These are phyloP conservation scores for Callopanchax toddi DNA, from an alignment of 2,113 vertebrate species.

Conservation along the genomic window DNA sequence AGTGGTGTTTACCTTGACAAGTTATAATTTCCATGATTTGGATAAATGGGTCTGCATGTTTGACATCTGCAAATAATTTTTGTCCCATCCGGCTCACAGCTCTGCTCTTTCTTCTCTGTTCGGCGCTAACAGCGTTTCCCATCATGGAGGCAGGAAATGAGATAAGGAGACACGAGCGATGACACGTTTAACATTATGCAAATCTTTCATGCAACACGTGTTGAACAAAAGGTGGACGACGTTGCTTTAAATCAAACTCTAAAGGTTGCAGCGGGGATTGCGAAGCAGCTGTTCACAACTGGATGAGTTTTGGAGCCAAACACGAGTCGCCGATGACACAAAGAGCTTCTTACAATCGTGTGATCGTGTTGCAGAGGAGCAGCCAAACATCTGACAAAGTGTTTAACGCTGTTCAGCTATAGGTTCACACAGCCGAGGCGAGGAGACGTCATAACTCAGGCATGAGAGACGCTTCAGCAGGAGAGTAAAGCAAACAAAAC, in stretches of 20 bases:
- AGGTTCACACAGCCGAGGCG: slow-evolving; percentile 18
- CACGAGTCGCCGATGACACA: slow-evolving; percentile 13
- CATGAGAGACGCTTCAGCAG: neutral
- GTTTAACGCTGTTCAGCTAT: slow-evolving; percentile 18
- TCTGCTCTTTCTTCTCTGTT: slow-evolving; percentile 7
- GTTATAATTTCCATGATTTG: slow-evolving; percentile 72
- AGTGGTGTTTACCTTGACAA: slow-evolving; percentile 63
- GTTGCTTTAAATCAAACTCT: slow-evolving; percentile 14
- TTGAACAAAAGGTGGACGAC: neutral
- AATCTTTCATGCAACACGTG: neutral
- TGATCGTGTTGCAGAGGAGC: slow-evolving; percentile 21
- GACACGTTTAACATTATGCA: slow-evolving; percentile 1
- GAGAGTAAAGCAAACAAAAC: too few species aligned
- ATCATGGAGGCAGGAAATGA: too few species aligned
- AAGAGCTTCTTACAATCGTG: neutral
- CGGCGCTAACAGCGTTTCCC: slow-evolving; percentile 14
- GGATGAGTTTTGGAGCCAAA: neutral
- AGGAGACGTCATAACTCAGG: too few species aligned
- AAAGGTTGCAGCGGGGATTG: neutral
- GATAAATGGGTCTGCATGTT: slow-evolving; percentile 46
- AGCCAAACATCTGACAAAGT: slow-evolving; percentile 33
- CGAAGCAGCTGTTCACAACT: slow-evolving; percentile 23
- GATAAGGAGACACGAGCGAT: neutral
- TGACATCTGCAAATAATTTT: slow-evolving; percentile 46
- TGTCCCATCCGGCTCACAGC: slow-evolving; percentile 30